Evolutionary conservation across 2,888 invertebrate genomes (phyloP).

Genomic region (Epistrophella euchroma): DNA sequence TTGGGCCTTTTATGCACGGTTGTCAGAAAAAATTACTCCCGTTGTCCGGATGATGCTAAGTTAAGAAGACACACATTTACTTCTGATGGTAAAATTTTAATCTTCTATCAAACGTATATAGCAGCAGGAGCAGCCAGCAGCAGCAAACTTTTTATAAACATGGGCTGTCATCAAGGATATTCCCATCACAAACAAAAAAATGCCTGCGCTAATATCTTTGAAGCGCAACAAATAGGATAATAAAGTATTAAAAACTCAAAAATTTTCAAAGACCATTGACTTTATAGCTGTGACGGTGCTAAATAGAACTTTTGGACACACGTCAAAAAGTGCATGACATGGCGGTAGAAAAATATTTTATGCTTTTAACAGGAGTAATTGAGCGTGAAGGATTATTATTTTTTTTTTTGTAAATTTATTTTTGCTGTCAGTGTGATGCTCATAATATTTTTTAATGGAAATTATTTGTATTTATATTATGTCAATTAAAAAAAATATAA

Average conservation of each 20-base stretch:
- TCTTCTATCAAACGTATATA: constrained; percentile 40
- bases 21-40: constrained; percentile 54
- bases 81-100: constrained; percentile 22
- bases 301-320: constrained; percentile 53
- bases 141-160: background rate
- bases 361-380: constrained; percentile 35
- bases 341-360: background rate
- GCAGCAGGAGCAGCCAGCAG: constrained; percentile 6
- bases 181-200: constrained; percentile 1
- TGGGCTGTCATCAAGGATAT: constrained; percentile 43
- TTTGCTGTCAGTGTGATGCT: constrained; percentile 12
- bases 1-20: constrained; percentile 39
- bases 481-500: background rate
- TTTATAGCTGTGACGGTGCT: constrained; percentile 39
- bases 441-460: constrained; percentile 11
- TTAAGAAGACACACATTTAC: constrained; percentile 17
- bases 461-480: background rate
- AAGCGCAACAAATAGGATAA: constrained; percentile 47
- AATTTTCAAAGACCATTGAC: constrained; percentile 21
- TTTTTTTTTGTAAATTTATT: background rate
- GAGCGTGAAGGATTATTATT: constrained; percentile 45
- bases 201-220: constrained; percentile 29
- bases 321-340: constrained; percentile 24
- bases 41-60: constrained; percentile 2
- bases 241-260: constrained; percentile 53